Evolutionary conservation across 2,888 invertebrate species (phyloP).

Genomic region (Epinotia ramella): DNA sequence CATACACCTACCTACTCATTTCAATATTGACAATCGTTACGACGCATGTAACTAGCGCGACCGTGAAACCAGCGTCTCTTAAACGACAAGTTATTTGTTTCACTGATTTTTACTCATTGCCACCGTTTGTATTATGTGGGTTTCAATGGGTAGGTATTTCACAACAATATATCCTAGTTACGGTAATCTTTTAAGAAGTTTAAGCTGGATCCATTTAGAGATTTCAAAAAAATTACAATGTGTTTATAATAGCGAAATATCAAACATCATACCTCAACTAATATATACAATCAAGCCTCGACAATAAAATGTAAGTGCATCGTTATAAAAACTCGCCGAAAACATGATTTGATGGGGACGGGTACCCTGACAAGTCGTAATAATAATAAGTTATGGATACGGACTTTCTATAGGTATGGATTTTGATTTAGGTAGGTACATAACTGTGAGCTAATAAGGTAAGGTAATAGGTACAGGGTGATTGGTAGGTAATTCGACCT

Average conservation of each 20-base stretch:
- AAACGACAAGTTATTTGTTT: slow-evolving; percentile 60
- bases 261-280: background rate
- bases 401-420: no score
- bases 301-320: no score
- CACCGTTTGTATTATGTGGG: slow-evolving; percentile 39
- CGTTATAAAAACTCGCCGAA: no score
- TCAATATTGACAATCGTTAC: slow-evolving; percentile 77
- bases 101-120: slow-evolving; percentile 52
- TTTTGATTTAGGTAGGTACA: no score
- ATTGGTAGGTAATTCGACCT: no score
- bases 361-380: no score
- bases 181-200: slow-evolving; percentile 6
- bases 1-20: slow-evolving; percentile 61
- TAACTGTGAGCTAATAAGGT: no score
- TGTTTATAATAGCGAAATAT: background rate
- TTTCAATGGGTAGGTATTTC: slow-evolving; percentile 28
- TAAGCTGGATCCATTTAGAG: background rate
- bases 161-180: slow-evolving; percentile 19
- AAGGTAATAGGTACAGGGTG: no score
- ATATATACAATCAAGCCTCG: no score
- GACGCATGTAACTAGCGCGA: slow-evolving; percentile 59
- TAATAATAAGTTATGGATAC: no score
- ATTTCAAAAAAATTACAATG: background rate
- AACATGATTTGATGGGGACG: no score
- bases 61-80: slow-evolving; percentile 65